phyloP scores from a whole-genome alignment of 2,113 vertebrate species.

The Tragulus kanchil region DNA sequence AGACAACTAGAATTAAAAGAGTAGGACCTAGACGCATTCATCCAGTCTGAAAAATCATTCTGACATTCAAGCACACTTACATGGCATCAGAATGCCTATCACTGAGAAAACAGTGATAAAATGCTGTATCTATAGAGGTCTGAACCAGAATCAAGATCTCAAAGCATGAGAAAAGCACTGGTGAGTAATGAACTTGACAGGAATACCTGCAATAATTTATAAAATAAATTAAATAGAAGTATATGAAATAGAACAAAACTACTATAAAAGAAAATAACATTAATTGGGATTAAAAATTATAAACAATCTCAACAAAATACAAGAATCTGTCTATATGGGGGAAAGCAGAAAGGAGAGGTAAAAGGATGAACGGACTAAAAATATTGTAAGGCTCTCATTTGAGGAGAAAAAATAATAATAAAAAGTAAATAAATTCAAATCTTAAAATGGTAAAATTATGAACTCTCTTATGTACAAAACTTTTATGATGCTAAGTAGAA shows the following conservation, averaged over 20 bases:
- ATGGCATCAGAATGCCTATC: neutral
- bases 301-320: neutral
- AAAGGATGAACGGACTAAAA: neutral
- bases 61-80: neutral
- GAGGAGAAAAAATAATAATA: neutral
- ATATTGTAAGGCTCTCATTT: neutral
- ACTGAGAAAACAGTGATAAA: neutral
- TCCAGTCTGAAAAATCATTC: neutral
- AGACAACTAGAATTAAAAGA: neutral
- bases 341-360: neutral
- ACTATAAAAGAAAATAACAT: neutral
- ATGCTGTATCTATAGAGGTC: neutral
- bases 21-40: neutral
- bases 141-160: neutral
- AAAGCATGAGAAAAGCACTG: neutral
- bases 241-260: neutral
- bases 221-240: conserved; percentile 1
- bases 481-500: conserved; percentile 29
- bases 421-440: conserved; percentile 6
- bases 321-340: neutral
- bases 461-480: neutral
- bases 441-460: conserved; percentile 19
- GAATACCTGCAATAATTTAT: neutral
- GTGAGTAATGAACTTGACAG: neutral
- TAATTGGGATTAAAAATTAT: neutral